Conservation (phyloP, 2,113 vertebrate species). For the Nesoenas mayeri region DNA sequence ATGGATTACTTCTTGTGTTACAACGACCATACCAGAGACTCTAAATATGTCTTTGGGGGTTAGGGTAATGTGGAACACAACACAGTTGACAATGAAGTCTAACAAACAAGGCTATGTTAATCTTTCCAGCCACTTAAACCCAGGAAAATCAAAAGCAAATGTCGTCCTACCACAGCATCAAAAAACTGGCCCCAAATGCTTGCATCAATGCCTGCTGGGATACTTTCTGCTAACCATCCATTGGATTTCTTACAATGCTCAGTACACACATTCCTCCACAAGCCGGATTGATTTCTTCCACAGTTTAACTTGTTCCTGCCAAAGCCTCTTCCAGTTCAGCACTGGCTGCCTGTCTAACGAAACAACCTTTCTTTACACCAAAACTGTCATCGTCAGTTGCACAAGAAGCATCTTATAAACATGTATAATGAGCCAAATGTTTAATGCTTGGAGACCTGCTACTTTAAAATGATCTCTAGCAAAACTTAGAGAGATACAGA, state of each 20-base stretch:
- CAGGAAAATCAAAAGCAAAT: slow-evolving; percentile 65
- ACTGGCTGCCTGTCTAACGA: slow-evolving; percentile 54
- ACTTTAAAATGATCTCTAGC: background rate
- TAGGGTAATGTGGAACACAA: background rate
- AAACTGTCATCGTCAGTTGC: slow-evolving; percentile 44
- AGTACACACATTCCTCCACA: background rate
- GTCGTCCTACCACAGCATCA: slow-evolving; percentile 28
- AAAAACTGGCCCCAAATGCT: slow-evolving; percentile 19
- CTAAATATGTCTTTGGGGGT: background rate
- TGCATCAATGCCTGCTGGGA: slow-evolving; percentile 26
- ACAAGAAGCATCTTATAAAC: slow-evolving; percentile 20
- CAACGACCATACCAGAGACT: background rate
- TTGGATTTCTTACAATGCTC: background rate
- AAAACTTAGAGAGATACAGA: background rate
- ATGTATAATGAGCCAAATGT: background rate
- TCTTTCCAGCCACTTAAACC: slow-evolving; percentile 44
- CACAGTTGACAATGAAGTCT: background rate
- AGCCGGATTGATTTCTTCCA: slow-evolving; percentile 32
- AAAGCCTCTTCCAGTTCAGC: slow-evolving; percentile 47
- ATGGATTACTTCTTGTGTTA: background rate
- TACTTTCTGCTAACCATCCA: slow-evolving; percentile 21
- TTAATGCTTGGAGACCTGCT: background rate
- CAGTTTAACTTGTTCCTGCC: slow-evolving; percentile 61
- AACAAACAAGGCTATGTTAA: slow-evolving; percentile 28
- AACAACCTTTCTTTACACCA: slow-evolving; percentile 36